Conservation (phyloP, 2,888 invertebrate genomes). For the Loripinus fragilis region DNA sequence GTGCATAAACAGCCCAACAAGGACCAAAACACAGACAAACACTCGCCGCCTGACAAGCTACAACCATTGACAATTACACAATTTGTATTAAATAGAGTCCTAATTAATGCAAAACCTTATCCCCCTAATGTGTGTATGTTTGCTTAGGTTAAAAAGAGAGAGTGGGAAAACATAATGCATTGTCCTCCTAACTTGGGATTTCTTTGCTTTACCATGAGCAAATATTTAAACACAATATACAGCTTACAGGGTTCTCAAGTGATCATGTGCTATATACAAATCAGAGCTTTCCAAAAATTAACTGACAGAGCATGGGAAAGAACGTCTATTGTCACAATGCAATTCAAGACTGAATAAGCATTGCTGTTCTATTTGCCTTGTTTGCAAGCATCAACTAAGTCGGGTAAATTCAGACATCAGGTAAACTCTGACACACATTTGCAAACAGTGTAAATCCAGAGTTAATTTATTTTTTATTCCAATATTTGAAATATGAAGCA, state of each 20-base stretch:
- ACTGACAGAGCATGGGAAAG: too few species aligned
- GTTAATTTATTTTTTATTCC: too few species aligned
- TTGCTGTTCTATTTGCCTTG: too few species aligned
- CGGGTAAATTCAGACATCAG: too few species aligned
- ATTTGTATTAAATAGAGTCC: conserved; percentile 18
- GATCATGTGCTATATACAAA: conserved; percentile 19
- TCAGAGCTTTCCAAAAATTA: conserved; percentile 20
- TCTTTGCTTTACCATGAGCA: conserved; percentile 43
- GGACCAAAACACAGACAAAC: conserved; percentile 49
- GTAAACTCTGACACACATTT: too few species aligned
- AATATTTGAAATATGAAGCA: too few species aligned
- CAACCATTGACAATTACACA: conserved; percentile 45
- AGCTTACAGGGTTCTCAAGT: conserved; percentile 29
- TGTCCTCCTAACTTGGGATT: conserved; percentile 37
- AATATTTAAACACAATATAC: conserved; percentile 57
- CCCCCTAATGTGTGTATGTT: conserved; percentile 50
- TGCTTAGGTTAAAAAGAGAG: conserved; percentile 44
- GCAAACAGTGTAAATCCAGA: too few species aligned
- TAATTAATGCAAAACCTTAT: conserved; percentile 58
- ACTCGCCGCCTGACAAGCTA: conserved; percentile 38
- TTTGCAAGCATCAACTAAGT: too few species aligned
- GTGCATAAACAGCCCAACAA: conserved; percentile 54
- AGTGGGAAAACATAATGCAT: conserved; percentile 51
- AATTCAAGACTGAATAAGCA: too few species aligned
- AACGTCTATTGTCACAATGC: too few species aligned